A percentile compares a stretch with the other conserved stretches of the same genome.
phyloP scores from a whole-genome alignment of 1,140 invertebrate species.

The Gryon sp. region DNA sequence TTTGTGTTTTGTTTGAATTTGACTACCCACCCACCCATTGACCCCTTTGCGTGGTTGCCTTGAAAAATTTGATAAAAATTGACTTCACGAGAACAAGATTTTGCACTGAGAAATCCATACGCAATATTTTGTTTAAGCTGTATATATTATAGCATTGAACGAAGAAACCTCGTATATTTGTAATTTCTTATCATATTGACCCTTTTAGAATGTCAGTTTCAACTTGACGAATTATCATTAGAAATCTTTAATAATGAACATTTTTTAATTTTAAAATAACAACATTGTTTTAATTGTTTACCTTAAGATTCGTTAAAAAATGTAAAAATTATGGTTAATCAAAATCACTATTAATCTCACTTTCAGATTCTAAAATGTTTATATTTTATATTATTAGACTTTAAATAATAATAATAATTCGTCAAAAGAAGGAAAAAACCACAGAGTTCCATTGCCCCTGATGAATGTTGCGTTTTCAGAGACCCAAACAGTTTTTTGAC shows the following conservation, averaged over 20 bases:
- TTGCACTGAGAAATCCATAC: constrained; percentile 76
- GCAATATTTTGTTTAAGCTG: constrained; percentile 69
- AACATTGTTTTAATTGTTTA: too few species aligned
- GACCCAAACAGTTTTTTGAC: constrained; percentile 1
- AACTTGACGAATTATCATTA: constrained; percentile 2
- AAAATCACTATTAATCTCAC: too few species aligned
- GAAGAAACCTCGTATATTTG: constrained; percentile 4
- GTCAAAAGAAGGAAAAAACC: too few species aligned
- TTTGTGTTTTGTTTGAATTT: constrained; percentile 4
- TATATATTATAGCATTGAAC: constrained; percentile 43
- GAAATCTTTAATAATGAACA: background rate
- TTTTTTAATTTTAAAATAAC: background rate
- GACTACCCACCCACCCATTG: too few species aligned
- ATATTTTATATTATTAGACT: too few species aligned
- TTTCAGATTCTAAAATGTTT: too few species aligned
- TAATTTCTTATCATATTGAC: background rate
- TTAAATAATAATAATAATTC: too few species aligned
- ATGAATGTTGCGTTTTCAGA: background rate
- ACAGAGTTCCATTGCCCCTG: too few species aligned
- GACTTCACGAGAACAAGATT: constrained; percentile 65
- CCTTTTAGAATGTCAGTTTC: too few species aligned
- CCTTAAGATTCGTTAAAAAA: background rate
- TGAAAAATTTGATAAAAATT: too few species aligned
- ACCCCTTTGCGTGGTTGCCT: too few species aligned
- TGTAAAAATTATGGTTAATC: too few species aligned